A percentile compares a stretch with the other conserved stretches of the same genome.
Conservation (phyloP, 2,113 vertebrate species). For the Cheilinus undulatus region DNA sequence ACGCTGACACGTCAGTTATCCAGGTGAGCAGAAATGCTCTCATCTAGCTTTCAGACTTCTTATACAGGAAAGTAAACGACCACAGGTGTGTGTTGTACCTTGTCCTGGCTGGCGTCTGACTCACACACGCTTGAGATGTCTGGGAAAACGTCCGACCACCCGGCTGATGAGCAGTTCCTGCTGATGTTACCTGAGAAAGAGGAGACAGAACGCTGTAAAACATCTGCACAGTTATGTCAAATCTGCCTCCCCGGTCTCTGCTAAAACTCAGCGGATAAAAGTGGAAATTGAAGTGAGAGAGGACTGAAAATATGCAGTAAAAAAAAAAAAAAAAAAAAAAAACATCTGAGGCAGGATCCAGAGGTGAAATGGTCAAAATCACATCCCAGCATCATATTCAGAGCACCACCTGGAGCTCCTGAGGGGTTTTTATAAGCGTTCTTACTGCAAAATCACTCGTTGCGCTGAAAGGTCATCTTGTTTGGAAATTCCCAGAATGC, state of each 20-base stretch:
- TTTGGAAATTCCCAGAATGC: constrained; percentile 37
- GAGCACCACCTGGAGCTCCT: constrained; percentile 14
- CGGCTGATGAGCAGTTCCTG: constrained; percentile 88
- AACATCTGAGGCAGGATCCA: too few relatives aligned
- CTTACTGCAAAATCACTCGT: background rate
- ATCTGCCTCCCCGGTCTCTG: background rate
- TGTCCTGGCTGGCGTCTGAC: constrained; percentile 73
- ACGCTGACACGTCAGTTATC: too few relatives aligned
- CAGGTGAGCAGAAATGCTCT: too few relatives aligned
- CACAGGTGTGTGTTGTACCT: constrained; percentile 52
- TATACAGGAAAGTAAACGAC: too few relatives aligned
- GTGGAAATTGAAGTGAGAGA: too few relatives aligned
- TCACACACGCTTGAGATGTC: constrained; percentile 87
- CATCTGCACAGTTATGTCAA: background rate
- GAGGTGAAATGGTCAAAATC: too few relatives aligned
- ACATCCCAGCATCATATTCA: too few relatives aligned
- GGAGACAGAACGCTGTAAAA: background rate
- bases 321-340: too few relatives aligned
- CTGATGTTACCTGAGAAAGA: constrained; percentile 89
- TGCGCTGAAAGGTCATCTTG: constrained; percentile 32
- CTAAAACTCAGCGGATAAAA: too few relatives aligned
- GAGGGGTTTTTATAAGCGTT: background rate
- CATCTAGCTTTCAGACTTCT: too few relatives aligned
- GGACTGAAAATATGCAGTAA: too few relatives aligned
- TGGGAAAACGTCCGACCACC: constrained; percentile 91